A percentile compares a stretch with the other conserved stretches of the same genome.
phyloP scores from a whole-genome alignment of 2,888 invertebrate genomes.

The Drosophila multiciliata region DNA sequence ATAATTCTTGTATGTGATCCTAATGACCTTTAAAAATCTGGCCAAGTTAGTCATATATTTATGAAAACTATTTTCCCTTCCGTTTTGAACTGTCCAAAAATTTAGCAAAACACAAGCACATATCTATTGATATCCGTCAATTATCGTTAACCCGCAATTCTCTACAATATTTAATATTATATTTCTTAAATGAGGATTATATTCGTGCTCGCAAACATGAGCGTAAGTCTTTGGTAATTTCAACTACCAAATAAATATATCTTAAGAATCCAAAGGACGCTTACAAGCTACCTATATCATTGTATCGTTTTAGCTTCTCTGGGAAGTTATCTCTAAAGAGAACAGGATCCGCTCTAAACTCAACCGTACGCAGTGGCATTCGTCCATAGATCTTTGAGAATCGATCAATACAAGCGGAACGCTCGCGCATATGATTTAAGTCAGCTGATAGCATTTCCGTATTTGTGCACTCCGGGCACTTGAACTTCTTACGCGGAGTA shows the following conservation, averaged over 20 bases:
- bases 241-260: constrained; percentile 6
- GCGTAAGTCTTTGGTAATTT: constrained; percentile 56
- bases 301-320: constrained; percentile 94
- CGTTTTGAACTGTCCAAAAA: neutral
- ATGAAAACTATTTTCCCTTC: neutral
- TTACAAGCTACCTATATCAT: constrained; percentile 94
- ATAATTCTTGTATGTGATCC: neutral
- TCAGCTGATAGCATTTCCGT: constrained; percentile 97
- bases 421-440: constrained; percentile 95
- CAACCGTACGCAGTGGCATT: constrained; percentile 95
- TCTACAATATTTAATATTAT: constrained; percentile 7
- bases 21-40: neutral
- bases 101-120: neutral
- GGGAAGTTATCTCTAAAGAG: constrained; percentile 94
- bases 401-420: constrained; percentile 94
- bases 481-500: constrained; percentile 97
- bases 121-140: neutral
- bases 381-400: constrained; percentile 92
- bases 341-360: constrained; percentile 97
- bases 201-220: neutral
- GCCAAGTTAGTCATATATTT: neutral
- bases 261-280: neutral
- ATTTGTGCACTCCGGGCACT: constrained; percentile 97
- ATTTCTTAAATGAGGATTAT: neutral
- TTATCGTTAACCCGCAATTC: neutral